These are phyloP conservation scores for Anaspis maculata DNA, from an alignment of 2,888 invertebrate species.

Conservation along the genomic window DNA sequence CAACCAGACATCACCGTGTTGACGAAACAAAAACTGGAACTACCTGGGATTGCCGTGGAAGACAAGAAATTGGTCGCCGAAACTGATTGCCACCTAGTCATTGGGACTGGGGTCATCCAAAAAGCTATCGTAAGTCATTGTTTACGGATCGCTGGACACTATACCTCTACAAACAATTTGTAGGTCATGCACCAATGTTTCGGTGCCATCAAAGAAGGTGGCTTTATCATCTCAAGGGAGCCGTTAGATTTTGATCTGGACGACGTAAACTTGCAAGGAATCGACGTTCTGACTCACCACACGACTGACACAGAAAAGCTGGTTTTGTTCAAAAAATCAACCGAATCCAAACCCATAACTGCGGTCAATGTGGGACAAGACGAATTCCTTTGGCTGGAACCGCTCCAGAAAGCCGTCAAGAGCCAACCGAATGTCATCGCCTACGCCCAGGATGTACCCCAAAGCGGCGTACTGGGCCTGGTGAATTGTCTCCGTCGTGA, in stretches of 20 bases:
- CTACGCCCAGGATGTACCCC: constrained; percentile 53
- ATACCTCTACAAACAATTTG: too few relatives aligned
- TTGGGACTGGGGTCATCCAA: constrained; percentile 38
- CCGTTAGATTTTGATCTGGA: constrained; percentile 16
- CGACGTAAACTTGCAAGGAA: constrained; percentile 27
- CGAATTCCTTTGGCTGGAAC: constrained; percentile 48
- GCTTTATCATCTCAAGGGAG: constrained; percentile 56
- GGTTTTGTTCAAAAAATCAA: constrained; percentile 45
- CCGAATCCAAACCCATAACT: constrained; percentile 25
- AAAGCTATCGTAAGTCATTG: constrained; percentile 21
- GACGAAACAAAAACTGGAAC: constrained; percentile 44
- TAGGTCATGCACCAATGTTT: constrained; percentile 16
- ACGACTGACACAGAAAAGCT: constrained; percentile 47
- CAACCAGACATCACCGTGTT: constrained; percentile 58
- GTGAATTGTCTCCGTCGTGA: constrained; percentile 61
- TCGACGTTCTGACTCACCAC: constrained; percentile 47
- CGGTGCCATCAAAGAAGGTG: constrained; percentile 42
- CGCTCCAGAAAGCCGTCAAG: constrained; percentile 34
- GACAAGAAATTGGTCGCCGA: constrained; percentile 11
- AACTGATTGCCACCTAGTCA: constrained; percentile 22
- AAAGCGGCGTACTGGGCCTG: constrained; percentile 76
- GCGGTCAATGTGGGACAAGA: background rate
- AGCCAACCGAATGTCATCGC: constrained; percentile 46
- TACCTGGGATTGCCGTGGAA: constrained; percentile 35
- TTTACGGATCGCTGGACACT: too few relatives aligned